phyloP scores from a whole-genome alignment of 2,797 vertebrate genomes.

The Phrynocephalus forsythii region DNA sequence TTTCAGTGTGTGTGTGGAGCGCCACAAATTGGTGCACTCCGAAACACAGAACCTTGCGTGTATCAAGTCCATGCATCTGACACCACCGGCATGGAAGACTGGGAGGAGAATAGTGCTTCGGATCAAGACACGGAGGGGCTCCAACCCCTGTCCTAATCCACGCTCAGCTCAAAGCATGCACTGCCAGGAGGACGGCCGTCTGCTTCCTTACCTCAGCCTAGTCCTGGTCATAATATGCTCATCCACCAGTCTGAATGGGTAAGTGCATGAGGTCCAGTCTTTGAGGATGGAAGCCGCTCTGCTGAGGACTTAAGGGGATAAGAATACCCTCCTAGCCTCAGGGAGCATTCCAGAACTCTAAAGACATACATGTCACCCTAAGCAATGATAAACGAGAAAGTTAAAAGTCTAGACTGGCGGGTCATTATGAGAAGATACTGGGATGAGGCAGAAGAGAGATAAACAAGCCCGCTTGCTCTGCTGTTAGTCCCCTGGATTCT shows the following conservation, averaged over 20 bases:
- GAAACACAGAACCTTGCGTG: too few relatives aligned
- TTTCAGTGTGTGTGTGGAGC: too few relatives aligned
- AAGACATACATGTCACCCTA: constrained; percentile 5
- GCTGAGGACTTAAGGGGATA: background rate
- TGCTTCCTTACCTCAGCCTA: background rate
- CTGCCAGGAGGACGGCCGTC: background rate
- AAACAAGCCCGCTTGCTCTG: background rate
- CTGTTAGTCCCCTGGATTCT: background rate
- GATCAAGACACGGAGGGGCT: background rate
- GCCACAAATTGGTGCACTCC: too few relatives aligned
- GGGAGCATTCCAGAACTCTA: constrained; percentile 19
- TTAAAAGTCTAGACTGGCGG: constrained; percentile 28
- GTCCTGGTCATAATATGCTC: constrained; percentile 11
- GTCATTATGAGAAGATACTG: background rate
- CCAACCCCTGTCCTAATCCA: background rate
- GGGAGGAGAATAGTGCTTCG: background rate
- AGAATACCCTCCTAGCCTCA: background rate
- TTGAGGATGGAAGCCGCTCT: constrained; percentile 8
- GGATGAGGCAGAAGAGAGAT: background rate
- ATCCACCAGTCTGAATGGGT: constrained; percentile 20
- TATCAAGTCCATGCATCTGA: background rate
- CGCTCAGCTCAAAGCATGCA: too few relatives aligned
- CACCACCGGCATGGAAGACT: background rate
- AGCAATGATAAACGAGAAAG: constrained; percentile 18
- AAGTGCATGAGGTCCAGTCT: background rate